A percentile compares a stretch with the other conserved stretches of the same genome.
phyloP scores from a whole-genome alignment of 1,140 invertebrate genomes.

The Lysiphlebus fabarum region DNA sequence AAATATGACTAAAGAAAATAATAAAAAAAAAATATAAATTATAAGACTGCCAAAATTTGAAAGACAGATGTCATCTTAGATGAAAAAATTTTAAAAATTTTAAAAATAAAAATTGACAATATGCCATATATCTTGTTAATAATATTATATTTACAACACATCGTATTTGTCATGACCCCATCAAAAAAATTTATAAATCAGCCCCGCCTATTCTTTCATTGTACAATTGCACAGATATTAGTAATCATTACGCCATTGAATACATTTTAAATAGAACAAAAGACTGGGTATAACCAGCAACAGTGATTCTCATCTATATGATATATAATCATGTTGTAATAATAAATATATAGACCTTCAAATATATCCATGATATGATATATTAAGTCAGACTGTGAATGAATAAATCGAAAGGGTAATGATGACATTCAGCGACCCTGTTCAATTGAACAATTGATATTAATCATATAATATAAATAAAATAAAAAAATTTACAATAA shows the following conservation, averaged over 20 bases:
- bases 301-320: conserved; percentile 27
- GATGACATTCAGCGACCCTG: conserved; percentile 49
- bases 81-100: too few relatives aligned
- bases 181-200: background rate
- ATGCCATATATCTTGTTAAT: background rate
- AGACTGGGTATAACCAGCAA: conserved; percentile 8
- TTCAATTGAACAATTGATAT: conserved; percentile 56
- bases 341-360: background rate
- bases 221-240: conserved; percentile 28
- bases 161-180: too few relatives aligned
- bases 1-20: too few relatives aligned
- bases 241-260: conserved; percentile 26
- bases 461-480: conserved; percentile 50
- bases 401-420: conserved; percentile 19
- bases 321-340: background rate
- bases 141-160: too few relatives aligned
- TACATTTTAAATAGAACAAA: conserved; percentile 30
- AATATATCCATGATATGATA: too few relatives aligned
- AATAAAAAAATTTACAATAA: too few relatives aligned
- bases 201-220: conserved; percentile 25
- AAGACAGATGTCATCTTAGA: background rate
- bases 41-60: too few relatives aligned
- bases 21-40: too few relatives aligned
- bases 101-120: conserved; percentile 4
- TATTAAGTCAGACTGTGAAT: background rate